Conservation (phyloP, 1,140 invertebrate genomes). For the Melitaea cinxia region DNA sequence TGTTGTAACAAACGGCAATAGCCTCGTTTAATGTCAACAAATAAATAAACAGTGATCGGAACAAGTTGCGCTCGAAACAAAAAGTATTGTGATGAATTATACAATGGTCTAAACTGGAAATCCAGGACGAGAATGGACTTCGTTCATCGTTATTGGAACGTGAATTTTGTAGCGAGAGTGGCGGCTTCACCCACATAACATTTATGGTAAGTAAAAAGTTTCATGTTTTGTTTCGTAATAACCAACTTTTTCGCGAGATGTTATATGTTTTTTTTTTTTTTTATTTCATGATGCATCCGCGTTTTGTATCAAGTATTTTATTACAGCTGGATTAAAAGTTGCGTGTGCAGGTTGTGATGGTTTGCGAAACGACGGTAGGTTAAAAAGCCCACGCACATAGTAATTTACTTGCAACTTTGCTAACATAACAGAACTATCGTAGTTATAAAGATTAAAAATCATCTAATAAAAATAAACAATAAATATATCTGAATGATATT, state of each 20-base stretch:
- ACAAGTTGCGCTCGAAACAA: conserved; percentile 64
- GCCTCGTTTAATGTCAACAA: conserved; percentile 75
- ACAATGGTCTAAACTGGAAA: conserved; percentile 73
- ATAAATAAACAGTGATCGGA: conserved; percentile 75
- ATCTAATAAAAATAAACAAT: too few species aligned
- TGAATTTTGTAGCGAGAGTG: conserved; percentile 57
- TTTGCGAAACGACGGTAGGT: conserved; percentile 27
- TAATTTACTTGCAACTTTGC: background rate
- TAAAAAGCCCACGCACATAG: conserved; percentile 34
- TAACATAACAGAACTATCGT: background rate
- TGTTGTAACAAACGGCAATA: conserved; percentile 64
- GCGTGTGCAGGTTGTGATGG: conserved; percentile 29
- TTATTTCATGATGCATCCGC: conserved; percentile 28
- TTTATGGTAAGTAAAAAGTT: conserved; percentile 80
- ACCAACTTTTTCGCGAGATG: conserved; percentile 52
- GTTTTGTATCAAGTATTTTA: conserved; percentile 34
- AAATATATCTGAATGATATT: too few species aligned
- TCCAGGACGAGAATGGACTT: conserved; percentile 66
- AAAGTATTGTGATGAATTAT: conserved; percentile 72
- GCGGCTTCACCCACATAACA: conserved; percentile 73
- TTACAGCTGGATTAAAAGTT: conserved; percentile 17
- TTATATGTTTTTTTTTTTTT: conserved; percentile 47
- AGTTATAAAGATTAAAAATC: background rate
- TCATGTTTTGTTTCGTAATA: conserved; percentile 76
- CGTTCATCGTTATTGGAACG: conserved; percentile 54